Percentiles rank a stretch among this genome's conserved stretches.
phyloP scores from a whole-genome alignment of 2,888 invertebrate genomes.

The Linnaemya tessellans region DNA sequence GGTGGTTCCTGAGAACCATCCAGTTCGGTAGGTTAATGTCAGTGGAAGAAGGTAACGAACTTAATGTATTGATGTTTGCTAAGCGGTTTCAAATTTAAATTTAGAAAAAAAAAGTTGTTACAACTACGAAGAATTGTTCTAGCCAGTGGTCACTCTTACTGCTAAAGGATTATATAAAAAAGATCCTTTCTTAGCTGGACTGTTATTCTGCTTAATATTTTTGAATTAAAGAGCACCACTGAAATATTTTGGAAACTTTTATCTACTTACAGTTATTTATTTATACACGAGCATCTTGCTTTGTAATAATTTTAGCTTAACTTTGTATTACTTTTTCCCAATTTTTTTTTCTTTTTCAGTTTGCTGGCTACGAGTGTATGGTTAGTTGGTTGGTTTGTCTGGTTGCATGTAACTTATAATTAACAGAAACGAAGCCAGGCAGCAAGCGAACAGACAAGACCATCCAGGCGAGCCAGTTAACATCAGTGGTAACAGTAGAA shows the following conservation, averaged over 20 bases:
- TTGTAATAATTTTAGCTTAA: background rate
- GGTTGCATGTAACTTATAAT: constrained; percentile 63
- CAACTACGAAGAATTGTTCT: too few relatives aligned
- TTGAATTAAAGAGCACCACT: background rate
- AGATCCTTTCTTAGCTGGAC: background rate
- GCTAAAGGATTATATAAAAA: background rate
- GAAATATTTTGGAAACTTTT: constrained; percentile 31
- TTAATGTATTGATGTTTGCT: too few relatives aligned
- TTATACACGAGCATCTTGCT: background rate
- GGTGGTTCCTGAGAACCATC: too few relatives aligned
- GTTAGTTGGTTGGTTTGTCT: constrained; percentile 23
- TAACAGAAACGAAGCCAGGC: constrained; percentile 43
- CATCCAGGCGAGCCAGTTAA: constrained; percentile 39
- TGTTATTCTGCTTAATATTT: background rate
- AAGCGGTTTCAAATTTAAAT: too few relatives aligned
- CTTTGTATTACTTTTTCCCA: constrained; percentile 15
- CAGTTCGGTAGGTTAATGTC: too few relatives aligned
- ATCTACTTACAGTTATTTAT: too few relatives aligned
- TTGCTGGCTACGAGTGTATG: constrained; percentile 15
- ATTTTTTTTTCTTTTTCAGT: constrained; percentile 5
- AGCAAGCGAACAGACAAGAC: constrained; percentile 17
- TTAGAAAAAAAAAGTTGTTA: too few relatives aligned
- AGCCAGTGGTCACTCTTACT: too few relatives aligned
- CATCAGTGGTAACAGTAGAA: constrained; percentile 24
- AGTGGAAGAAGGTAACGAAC: too few relatives aligned